Evolutionary conservation across 53 echinoderm and acorn worm genomes (phyloP), one percentile per base, ranked within the genome.

Genomic region (Hippasteria phrygiana): DNA sequence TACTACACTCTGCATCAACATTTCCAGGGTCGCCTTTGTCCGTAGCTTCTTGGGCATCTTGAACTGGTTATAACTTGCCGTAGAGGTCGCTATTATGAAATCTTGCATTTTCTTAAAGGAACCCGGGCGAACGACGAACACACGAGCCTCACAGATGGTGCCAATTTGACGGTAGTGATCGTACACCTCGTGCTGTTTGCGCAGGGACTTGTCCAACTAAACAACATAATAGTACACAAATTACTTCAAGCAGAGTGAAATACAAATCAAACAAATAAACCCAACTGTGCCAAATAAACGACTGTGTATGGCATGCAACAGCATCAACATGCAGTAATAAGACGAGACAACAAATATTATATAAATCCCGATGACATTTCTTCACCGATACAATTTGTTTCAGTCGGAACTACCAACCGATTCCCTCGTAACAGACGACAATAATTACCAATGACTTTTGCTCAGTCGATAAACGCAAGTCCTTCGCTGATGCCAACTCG

Each of bases 141-240:
- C 75, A 1, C 81, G 71, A 6, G 93, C 88, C 33, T 50, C 53
- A 10, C 91, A 66, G 35, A 93, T 88, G 54, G 51, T 48, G 39
- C 75, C 90, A 55, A 74, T 80, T 20, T 87, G 71, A 36, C 93
- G 93, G 70, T 88, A 88, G 10, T 79, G 74, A 2, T 90, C 90
- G 80, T 87, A 93, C 73, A 87, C 78, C 51, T 73, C 65, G 38
- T 88, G 80, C n/a, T 82, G 75, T 20, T 69, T 81, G 27, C 77
- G 81, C 18, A 93, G 71, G 1, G 88, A 83, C 26, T 91, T 53
- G 12, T 93, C 93, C 56, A 93, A 75, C 93, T 93, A 75, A 32
- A 65, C 46, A 16, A 29, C 26, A 63, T 24, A 29, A 42, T 16
- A 5, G 26, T 46, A 37, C 33, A 46, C 46, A 22, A 39, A 34